Percentiles rank a stretch among this genome's conserved stretches.
Conservation (phyloP, 2,797 vertebrate species). For the Apogon talboti region DNA sequence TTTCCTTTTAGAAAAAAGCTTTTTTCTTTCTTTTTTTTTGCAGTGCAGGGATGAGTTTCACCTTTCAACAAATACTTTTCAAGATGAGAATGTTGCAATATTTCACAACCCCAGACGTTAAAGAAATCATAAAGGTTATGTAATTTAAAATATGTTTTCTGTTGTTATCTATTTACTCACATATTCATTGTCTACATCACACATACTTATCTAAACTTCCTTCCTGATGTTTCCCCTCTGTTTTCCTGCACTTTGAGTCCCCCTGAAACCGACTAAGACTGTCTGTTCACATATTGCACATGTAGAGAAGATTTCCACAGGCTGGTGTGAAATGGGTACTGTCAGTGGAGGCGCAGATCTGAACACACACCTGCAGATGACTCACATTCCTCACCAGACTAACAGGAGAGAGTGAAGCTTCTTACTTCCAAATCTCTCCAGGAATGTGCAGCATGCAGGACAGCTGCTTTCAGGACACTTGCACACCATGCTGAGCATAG, state of each 20-base stretch:
- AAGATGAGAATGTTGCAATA: too few species aligned
- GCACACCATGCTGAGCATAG: background rate
- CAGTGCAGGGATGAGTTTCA: too few species aligned
- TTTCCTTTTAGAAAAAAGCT: too few species aligned
- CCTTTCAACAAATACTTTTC: too few species aligned
- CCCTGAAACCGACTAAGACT: conserved; percentile 2
- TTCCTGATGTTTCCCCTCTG: background rate
- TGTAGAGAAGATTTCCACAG: conserved; percentile 44
- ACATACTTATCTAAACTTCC: background rate
- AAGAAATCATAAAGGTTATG: too few species aligned
- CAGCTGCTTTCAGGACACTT: conserved; percentile 36
- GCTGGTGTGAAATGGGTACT: conserved; percentile 65
- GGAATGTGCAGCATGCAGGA: conserved; percentile 65
- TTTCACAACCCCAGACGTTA: background rate
- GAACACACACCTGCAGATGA: conserved; percentile 62
- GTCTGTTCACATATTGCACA: background rate
- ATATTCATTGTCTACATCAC: background rate
- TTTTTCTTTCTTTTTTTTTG: too few species aligned
- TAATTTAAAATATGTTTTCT: background rate
- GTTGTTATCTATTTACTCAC: background rate
- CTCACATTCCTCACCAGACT: conserved; percentile 69
- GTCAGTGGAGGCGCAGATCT: conserved; percentile 41
- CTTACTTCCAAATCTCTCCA: conserved; percentile 53
- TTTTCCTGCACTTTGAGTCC: background rate
- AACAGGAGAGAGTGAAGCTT: conserved; percentile 54